Evolutionary conservation across 1,140 invertebrate species (phyloP), one percentile per base, ranked within the genome.

Genomic region (Mactra quadrangularis): DNA sequence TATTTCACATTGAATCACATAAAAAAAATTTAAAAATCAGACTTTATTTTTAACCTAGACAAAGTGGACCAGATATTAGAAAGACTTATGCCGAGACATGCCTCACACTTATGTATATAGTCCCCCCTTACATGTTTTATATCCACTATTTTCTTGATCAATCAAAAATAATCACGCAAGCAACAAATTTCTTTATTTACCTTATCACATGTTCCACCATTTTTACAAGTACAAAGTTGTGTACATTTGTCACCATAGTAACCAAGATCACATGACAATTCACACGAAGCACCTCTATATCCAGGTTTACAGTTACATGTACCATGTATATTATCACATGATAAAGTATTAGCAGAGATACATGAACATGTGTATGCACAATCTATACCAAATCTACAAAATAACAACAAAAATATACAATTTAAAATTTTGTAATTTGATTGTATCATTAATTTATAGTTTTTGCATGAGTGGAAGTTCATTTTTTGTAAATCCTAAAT

Each of bases 221-320:
- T 82, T 64, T 38, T 52, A 52, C 85, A 84, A 31, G 25, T 50
- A 72, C 83, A 86, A n/a, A 33, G 33, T 31, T 4, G 19, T 35
- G 25, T 13, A 52, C 84, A 85, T 27, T 68, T 59, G n/a, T 47
- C 59, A 57, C 91, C 79, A 93, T 95, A 98, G 87, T 92, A 94
- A 60, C 97, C 97, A 62, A 92, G 89, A 11, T 95, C 94, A 93
- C 97, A 99, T 77, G 95, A 74, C 17, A 86, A 31, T 38, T 89
- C 79, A 91, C 98, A 99, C 78, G 95, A 94, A 2, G 91, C 89
- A 9, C 97, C 97, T 85, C 95, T 95, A 96, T 96, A 97, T 57
- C 98, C 98, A 50, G 96, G 93, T n/a, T 95, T 94, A 93, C 98
- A 99, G 78, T 95, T 94, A 91, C 98, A 99, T 82, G 93, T 94